These are phyloP conservation scores for Sarcophaga subvicina DNA, from an alignment of 2,888 invertebrate genomes.

Conservation along the genomic window DNA sequence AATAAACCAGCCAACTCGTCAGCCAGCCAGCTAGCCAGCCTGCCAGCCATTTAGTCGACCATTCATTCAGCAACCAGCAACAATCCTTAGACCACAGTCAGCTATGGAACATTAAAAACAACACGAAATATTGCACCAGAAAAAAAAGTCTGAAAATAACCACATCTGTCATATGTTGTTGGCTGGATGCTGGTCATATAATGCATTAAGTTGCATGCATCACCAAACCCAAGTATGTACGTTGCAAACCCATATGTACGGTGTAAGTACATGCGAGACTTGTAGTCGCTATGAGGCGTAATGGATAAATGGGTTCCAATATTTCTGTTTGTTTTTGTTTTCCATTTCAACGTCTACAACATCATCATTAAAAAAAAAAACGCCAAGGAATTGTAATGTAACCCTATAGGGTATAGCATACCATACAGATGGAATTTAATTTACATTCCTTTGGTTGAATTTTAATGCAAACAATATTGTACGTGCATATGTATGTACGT, in stretches of 20 bases:
- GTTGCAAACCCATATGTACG: slow-evolving; percentile 42
- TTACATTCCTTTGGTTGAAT: too few relatives aligned
- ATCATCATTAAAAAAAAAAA: neutral
- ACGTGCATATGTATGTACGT: too few relatives aligned
- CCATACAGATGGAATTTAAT: neutral
- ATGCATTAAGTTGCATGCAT: slow-evolving; percentile 8
- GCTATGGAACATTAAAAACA: slow-evolving; percentile 39
- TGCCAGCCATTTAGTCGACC: slow-evolving; percentile 25
- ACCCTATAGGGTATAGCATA: neutral
- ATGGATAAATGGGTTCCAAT: slow-evolving; percentile 9
- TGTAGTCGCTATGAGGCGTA: slow-evolving; percentile 49
- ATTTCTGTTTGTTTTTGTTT: neutral
- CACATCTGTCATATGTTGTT: slow-evolving; percentile 64
- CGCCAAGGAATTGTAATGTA: slow-evolving; percentile 2
- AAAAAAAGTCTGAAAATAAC: slow-evolving; percentile 52
- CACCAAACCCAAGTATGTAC: slow-evolving; percentile 37
- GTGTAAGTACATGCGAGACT: slow-evolving; percentile 49
- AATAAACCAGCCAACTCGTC: slow-evolving; percentile 29
- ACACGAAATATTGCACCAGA: neutral
- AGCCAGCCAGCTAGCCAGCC: slow-evolving; percentile 18
- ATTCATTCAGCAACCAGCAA: neutral
- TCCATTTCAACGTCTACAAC: neutral
- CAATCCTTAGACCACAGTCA: slow-evolving; percentile 41
- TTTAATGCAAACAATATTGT: too few relatives aligned
- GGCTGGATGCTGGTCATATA: neutral